Percentiles rank a stretch among this genome's conserved stretches.
These are phyloP conservation scores for Acronicta psi DNA, from an alignment of 2,888 invertebrate genomes.

Conservation along the genomic window DNA sequence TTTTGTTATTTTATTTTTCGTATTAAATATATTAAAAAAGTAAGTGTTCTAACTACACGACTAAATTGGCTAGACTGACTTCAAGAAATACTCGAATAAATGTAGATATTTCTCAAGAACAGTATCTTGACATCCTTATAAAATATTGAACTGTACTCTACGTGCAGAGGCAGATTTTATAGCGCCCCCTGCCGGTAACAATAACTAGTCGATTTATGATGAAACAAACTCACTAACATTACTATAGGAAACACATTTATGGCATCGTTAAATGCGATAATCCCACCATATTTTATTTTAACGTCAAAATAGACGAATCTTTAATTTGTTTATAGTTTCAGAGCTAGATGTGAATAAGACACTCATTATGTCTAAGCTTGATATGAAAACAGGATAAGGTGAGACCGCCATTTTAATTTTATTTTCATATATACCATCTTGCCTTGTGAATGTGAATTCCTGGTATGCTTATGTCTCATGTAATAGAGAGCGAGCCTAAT, in stretches of 20 bases:
- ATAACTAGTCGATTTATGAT: constrained; percentile 65
- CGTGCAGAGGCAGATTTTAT: constrained; percentile 38
- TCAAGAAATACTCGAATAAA: neutral
- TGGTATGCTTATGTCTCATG: too few species aligned
- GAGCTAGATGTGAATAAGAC: neutral
- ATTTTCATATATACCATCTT: too few species aligned
- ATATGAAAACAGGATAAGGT: too few species aligned
- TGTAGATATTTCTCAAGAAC: neutral
- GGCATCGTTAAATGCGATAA: constrained; percentile 63
- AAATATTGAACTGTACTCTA: constrained; percentile 24
- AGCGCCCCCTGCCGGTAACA: constrained; percentile 49
- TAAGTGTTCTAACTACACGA: too few species aligned
- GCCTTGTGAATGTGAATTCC: too few species aligned
- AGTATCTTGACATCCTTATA: constrained; percentile 23
- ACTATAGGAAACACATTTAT: constrained; percentile 62
- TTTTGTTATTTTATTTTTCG: too few species aligned
- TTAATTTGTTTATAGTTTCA: constrained; percentile 17
- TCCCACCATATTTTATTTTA: constrained; percentile 64
- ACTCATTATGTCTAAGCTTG: too few species aligned
- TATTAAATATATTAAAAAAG: too few species aligned
- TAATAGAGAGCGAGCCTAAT: too few species aligned
- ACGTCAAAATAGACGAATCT: constrained; percentile 39
- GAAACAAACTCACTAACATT: constrained; percentile 61
- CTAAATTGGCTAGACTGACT: too few species aligned
- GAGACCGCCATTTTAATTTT: too few species aligned